Conservation (phyloP, 2,888 invertebrate genomes). For the Formica aserva region DNA sequence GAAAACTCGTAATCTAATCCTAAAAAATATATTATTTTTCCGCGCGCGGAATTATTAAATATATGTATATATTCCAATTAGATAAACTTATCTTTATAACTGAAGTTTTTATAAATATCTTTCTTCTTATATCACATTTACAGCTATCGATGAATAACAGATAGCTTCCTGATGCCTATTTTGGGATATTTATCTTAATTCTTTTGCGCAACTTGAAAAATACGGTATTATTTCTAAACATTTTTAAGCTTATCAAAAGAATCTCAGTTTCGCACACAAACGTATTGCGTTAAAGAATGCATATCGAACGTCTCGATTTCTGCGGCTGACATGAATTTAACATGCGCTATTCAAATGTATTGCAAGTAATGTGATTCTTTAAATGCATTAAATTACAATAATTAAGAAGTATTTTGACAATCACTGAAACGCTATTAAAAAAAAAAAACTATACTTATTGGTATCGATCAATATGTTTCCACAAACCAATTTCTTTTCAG, state of each 20-base stretch:
- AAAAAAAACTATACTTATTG: background rate
- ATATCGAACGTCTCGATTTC: background rate
- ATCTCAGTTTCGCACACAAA: background rate
- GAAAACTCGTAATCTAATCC: background rate
- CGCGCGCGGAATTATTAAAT: too few relatives aligned
- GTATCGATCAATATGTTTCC: background rate
- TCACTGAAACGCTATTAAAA: background rate
- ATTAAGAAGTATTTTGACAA: constrained; percentile 16
- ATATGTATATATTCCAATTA: background rate
- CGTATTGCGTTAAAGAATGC: constrained; percentile 15
- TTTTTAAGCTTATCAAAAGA: constrained; percentile 10
- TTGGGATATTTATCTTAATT: background rate
- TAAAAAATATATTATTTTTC: background rate
- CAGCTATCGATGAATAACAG: background rate
- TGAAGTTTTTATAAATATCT: background rate
- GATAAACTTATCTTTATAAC: background rate
- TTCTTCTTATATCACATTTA: background rate
- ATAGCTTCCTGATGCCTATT: background rate
- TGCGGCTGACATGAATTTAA: constrained; percentile 36
- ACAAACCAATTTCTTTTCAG: constrained; percentile 18
- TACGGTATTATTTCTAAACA: background rate
- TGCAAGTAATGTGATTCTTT: constrained; percentile 8
- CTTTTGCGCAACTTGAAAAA: background rate
- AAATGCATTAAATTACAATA: constrained; percentile 20
- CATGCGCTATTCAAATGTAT: constrained; percentile 11